Evolutionary conservation across 2,797 vertebrate genomes (phyloP).

Genomic region (Syndactyla subalaris): DNA sequence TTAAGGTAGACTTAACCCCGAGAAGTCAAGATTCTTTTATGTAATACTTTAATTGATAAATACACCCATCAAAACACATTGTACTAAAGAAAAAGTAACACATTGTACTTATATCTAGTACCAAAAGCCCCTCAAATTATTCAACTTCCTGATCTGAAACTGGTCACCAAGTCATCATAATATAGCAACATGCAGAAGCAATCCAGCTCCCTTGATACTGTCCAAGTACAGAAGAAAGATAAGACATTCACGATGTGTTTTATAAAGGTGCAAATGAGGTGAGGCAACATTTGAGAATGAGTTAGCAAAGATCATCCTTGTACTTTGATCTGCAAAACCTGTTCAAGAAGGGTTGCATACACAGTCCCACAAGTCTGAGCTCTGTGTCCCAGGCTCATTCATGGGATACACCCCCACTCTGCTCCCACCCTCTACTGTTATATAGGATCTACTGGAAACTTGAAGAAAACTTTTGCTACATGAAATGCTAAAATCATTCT

Average conservation of each 20-base stretch:
- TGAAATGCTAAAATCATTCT: not conserved
- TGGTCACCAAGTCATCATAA: not conserved
- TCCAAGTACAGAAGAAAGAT: not conserved
- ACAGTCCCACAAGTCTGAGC: not conserved
- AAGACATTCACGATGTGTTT: not conserved
- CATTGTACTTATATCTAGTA: not conserved
- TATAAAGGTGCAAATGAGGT: not conserved
- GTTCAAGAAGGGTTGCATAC: not conserved
- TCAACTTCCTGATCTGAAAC: not conserved
- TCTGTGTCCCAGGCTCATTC: not conserved
- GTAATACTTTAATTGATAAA: not conserved
- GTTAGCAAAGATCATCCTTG: not conserved
- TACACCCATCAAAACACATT: not conserved
- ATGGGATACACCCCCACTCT: not conserved
- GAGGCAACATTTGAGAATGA: not conserved
- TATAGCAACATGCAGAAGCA: not conserved
- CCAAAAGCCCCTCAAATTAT: not conserved
- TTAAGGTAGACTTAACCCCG: not conserved
- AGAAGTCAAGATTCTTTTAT: not conserved
- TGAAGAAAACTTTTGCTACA: not conserved
- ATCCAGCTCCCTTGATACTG: not conserved
- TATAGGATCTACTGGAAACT: not conserved
- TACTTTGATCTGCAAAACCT: not conserved
- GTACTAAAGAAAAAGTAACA: not conserved
- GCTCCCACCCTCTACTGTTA: not conserved